Evolutionary conservation across 2,797 vertebrate genomes (phyloP).

Genomic region (Fratercula arctica): DNA sequence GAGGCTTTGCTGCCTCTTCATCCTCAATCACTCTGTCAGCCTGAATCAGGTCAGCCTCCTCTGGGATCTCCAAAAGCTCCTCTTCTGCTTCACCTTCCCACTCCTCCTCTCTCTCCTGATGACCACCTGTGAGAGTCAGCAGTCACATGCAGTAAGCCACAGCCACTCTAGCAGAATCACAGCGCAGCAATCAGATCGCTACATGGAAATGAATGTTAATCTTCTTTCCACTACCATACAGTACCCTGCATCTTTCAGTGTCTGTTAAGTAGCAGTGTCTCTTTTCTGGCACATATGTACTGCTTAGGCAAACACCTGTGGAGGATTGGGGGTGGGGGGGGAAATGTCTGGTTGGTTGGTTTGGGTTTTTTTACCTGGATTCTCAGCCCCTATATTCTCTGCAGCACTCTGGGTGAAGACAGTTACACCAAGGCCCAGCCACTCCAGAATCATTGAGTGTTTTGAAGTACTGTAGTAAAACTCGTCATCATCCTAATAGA

Average conservation of each 20-base stretch:
- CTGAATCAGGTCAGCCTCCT: conserved; percentile 89
- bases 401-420: conserved; percentile 72
- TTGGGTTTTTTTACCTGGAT: conserved; percentile 74
- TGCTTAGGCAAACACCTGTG: background rate
- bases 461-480: conserved; percentile 42
- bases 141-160: background rate
- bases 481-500: conserved; percentile 68
- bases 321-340: background rate
- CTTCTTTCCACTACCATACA: background rate
- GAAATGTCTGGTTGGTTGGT: background rate
- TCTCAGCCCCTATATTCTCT: conserved; percentile 32
- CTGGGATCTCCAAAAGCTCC: conserved; percentile 81
- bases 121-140: conserved; percentile 3
- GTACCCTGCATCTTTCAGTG: background rate
- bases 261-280: background rate
- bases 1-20: conserved; percentile 48
- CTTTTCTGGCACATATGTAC: background rate
- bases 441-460: conserved; percentile 82
- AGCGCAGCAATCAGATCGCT: background rate
- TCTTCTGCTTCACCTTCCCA: conserved; percentile 68
- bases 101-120: conserved; percentile 61
- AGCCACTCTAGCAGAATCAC: background rate
- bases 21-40: conserved; percentile 87
- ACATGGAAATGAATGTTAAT: background rate
- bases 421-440: conserved; percentile 83